A percentile compares a stretch with the other conserved stretches of the same genome.
Conservation (phyloP, 2,888 invertebrate species). For the Synanthedon tipuliformis region DNA sequence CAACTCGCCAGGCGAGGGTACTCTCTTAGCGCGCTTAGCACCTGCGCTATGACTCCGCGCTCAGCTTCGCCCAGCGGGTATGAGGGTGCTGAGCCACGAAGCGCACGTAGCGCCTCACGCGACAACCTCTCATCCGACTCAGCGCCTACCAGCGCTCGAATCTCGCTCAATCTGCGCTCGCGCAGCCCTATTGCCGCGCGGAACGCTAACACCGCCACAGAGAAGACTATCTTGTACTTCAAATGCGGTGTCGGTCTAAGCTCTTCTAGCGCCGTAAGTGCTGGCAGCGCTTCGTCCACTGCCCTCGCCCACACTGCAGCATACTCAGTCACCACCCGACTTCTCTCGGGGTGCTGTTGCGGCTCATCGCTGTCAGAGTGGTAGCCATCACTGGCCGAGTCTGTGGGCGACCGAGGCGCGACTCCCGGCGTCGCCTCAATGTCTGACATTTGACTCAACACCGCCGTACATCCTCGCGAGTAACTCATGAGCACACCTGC, state of each 20-base stretch:
- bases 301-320: conserved; percentile 87
- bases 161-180: conserved; percentile 78
- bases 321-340: conserved; percentile 81
- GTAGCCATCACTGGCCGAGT: conserved; percentile 80
- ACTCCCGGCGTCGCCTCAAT: conserved; percentile 40
- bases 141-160: conserved; percentile 73
- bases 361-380: conserved; percentile 82
- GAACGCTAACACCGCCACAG: conserved; percentile 82
- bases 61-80: conserved; percentile 78
- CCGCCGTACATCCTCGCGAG: conserved; percentile 79
- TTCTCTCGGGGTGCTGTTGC: conserved; percentile 59
- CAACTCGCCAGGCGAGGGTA: conserved; percentile 90
- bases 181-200: conserved; percentile 71
- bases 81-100: conserved; percentile 77
- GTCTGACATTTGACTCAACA: conserved; percentile 82
- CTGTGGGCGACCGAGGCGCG: conserved; percentile 62
- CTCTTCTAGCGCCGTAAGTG: conserved; percentile 83
- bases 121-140: conserved; percentile 39
- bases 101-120: conserved; percentile 72
- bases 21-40: conserved; percentile 91
- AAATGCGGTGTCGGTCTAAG: conserved; percentile 87
- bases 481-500: conserved; percentile 81
- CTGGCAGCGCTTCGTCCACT: conserved; percentile 86
- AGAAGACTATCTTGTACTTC: conserved; percentile 95
- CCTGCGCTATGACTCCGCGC: conserved; percentile 75